Percentiles rank a stretch among this genome's conserved stretches.
Evolutionary conservation across 2,888 invertebrate genomes (phyloP).

Genomic region (Tanypteryx hageni): DNA sequence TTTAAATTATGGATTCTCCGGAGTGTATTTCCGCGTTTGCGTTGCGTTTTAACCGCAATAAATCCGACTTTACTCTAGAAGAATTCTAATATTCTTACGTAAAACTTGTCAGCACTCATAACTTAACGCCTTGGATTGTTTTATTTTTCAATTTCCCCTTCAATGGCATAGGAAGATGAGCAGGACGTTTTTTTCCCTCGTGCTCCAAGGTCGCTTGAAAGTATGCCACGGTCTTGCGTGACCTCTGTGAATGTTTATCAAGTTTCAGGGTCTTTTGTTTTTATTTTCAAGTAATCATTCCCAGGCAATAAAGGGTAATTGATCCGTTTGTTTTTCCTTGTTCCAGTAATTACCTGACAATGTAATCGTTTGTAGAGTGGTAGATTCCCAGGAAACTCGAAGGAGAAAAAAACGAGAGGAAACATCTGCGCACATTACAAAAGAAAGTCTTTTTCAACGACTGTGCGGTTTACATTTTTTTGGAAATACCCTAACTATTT

Average conservation of each 20-base stretch:
- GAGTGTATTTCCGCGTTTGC: constrained; percentile 31
- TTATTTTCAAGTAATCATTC: neutral
- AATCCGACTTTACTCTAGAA: neutral
- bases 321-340: neutral
- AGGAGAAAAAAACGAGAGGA: too few relatives aligned
- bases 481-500: too few relatives aligned
- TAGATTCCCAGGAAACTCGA: neutral
- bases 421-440: too few relatives aligned
- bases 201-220: constrained; percentile 46
- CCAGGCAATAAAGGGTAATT: neutral
- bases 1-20: neutral
- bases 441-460: too few relatives aligned
- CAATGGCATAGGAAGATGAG: constrained; percentile 51
- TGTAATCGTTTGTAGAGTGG: neutral
- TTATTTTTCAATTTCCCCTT: neutral
- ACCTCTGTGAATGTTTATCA: constrained; percentile 53
- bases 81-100: neutral
- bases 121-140: constrained; percentile 39
- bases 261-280: constrained; percentile 54
- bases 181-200: constrained; percentile 14
- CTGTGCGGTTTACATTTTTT: too few relatives aligned
- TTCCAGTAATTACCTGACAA: neutral
- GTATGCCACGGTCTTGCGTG: constrained; percentile 30
- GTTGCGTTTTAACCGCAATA: neutral
- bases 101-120: neutral